A percentile compares a stretch with the other conserved stretches of the same genome.
Conservation (phyloP, 1,140 invertebrate genomes). For the Calephelis virginiensis region DNA sequence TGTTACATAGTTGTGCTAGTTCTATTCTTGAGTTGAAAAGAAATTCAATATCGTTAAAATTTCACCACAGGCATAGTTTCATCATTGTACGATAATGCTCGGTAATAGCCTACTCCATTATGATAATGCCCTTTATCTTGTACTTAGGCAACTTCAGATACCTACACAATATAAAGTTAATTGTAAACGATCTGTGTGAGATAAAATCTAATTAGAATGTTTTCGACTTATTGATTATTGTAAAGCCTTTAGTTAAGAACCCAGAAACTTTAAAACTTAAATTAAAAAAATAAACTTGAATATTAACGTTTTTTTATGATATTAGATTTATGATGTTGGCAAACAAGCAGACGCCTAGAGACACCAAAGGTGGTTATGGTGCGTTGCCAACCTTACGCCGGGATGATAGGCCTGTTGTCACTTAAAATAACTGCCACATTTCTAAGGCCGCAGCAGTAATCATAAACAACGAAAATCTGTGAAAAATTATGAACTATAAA, state of each 20-base stretch:
- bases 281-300: no score
- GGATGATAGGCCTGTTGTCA: no score
- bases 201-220: conserved; percentile 3
- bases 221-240: not conserved
- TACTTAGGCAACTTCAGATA: conserved; percentile 4
- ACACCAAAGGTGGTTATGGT: no score
- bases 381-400: no score
- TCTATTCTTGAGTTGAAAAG: not conserved
- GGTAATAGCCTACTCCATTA: conserved; percentile 7
- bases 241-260: not conserved
- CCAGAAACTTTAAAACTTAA: no score
- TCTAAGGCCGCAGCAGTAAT: no score
- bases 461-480: no score
- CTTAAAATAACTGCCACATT: no score
- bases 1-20: not conserved
- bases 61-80: conserved; percentile 4
- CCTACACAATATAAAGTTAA: conserved; percentile 13
- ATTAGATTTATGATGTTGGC: no score
- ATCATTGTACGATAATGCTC: not conserved
- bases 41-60: conserved; percentile 9
- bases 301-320: no score
- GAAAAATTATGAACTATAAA: no score
- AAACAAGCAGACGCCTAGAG: no score
- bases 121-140: conserved; percentile 11
- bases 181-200: not conserved